These are phyloP conservation scores for Eubasilissa splendida DNA, from an alignment of 2,888 invertebrate genomes.

Conservation along the genomic window DNA sequence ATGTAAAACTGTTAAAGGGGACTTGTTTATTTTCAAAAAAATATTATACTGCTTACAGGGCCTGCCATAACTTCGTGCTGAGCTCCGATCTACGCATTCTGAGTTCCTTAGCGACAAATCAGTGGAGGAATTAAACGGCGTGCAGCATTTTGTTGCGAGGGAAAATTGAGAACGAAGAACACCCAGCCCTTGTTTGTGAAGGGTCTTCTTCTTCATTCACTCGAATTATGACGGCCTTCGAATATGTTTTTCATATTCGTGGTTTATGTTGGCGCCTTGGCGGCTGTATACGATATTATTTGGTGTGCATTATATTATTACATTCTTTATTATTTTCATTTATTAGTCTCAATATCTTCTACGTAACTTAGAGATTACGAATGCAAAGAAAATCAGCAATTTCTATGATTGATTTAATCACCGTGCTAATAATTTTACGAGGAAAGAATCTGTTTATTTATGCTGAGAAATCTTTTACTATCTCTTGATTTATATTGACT, in stretches of 20 bases:
- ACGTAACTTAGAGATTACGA: background rate
- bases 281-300: constrained; percentile 7
- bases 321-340: constrained; percentile 1
- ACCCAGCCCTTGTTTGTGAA: background rate
- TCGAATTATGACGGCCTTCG: background rate
- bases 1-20: constrained; percentile 49
- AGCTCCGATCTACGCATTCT: constrained; percentile 10
- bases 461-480: background rate
- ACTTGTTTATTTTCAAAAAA: constrained; percentile 54
- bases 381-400: background rate
- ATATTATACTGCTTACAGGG: constrained; percentile 49
- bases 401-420: background rate
- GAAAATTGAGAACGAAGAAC: background rate
- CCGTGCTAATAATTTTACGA: background rate
- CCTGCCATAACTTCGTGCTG: constrained; percentile 46
- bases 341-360: constrained; percentile 16
- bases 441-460: background rate
- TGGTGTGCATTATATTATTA: constrained; percentile 34
- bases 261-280: constrained; percentile 38
- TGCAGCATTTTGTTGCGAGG: background rate
- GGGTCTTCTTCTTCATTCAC: constrained; percentile 13
- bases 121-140: background rate
- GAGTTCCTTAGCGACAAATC: constrained; percentile 27
- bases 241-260: constrained; percentile 16
- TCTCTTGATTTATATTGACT: no score